A percentile compares a stretch with the other conserved stretches of the same genome.
Evolutionary conservation across 2,888 invertebrate genomes (phyloP).

Genomic region (Ophion slaviceki): DNA sequence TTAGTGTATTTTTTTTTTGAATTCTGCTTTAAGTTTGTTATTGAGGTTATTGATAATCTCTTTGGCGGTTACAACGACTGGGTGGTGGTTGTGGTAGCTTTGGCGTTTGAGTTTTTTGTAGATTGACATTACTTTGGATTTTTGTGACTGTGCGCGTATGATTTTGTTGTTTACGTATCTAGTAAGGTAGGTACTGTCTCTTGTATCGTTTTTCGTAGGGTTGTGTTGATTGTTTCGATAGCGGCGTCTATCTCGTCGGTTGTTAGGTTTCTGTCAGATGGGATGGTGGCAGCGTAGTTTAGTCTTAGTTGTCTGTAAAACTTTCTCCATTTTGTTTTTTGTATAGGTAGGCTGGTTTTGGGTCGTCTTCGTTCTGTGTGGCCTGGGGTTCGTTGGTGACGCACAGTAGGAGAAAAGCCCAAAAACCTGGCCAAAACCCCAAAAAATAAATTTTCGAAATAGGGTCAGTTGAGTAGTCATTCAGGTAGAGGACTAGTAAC

Average conservation of each 20-base stretch:
- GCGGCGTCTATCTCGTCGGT: conserved; percentile 20
- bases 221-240: not conserved
- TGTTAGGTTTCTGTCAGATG: conserved; percentile 1
- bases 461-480: too few species aligned
- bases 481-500: too few species aligned
- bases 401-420: too few species aligned
- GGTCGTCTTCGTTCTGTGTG: not conserved
- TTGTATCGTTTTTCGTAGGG: not conserved
- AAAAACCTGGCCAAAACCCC: too few species aligned
- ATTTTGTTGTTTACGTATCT: conserved; percentile 28
- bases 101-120: conserved; percentile 8
- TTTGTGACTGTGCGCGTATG: not conserved
- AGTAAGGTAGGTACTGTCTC: conserved; percentile 21
- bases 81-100: not conserved
- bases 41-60: not conserved
- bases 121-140: conserved; percentile 9
- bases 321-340: conserved; percentile 19
- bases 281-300: conserved; percentile 6
- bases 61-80: not conserved
- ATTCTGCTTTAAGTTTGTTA: conserved; percentile 9
- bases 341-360: conserved; percentile 1
- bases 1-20: conserved; percentile 8
- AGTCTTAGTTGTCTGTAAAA: not conserved
- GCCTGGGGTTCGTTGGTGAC: not conserved
- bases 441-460: too few species aligned